phyloP scores from a whole-genome alignment of 1,140 invertebrate genomes.

The Pectinophora gossypiella region DNA sequence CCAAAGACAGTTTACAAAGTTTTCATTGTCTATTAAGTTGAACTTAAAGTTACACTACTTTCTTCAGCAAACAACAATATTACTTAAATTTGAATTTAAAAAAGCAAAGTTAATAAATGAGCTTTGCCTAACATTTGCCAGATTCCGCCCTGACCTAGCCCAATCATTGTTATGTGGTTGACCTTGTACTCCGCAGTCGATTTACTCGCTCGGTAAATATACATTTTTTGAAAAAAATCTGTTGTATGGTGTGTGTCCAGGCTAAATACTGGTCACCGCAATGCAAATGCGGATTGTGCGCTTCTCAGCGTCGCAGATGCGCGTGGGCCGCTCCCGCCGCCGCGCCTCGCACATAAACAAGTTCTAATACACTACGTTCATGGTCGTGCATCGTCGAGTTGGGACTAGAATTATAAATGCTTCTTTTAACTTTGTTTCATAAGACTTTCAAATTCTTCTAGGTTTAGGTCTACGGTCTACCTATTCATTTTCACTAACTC shows the following conservation, averaged over 20 bases:
- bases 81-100: too few relatives aligned
- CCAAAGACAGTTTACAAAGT: too few relatives aligned
- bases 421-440: not conserved
- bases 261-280: not conserved
- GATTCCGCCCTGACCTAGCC: not conserved
- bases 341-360: not conserved
- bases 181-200: too few relatives aligned
- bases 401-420: not conserved
- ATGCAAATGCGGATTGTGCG: not conserved
- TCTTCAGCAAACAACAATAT: too few relatives aligned
- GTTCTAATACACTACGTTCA: constrained; percentile 2
- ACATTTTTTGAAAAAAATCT: too few relatives aligned
- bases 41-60: too few relatives aligned
- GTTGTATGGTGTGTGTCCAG: too few relatives aligned
- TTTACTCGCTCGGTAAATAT: too few relatives aligned
- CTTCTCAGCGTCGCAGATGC: not conserved
- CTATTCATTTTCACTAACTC: too few relatives aligned
- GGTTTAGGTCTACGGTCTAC: too few relatives aligned
- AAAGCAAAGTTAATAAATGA: not conserved
- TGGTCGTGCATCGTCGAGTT: not conserved
- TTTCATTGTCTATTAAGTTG: too few relatives aligned
- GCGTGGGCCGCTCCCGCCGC: not conserved
- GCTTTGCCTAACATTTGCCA: not conserved
- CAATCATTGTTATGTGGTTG: not conserved
- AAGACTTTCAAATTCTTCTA: too few relatives aligned